These are phyloP conservation scores for Myanophis thanlyinensis DNA, from an alignment of 2,113 vertebrate species.

Conservation along the genomic window DNA sequence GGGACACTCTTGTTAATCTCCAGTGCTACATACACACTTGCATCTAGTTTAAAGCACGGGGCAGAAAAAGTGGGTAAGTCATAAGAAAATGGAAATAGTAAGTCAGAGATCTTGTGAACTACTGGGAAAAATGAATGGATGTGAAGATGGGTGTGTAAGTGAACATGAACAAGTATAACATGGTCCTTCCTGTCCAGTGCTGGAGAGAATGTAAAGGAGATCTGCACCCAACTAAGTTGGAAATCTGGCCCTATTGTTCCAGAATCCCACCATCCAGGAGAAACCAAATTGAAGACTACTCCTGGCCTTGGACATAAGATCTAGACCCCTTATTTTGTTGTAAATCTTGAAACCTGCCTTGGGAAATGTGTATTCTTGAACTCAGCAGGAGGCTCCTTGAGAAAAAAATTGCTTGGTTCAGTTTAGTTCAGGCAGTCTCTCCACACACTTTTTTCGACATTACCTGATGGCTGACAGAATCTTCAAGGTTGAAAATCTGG, in stretches of 20 bases:
- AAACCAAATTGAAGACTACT: constrained; percentile 27
- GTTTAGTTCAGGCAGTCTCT: constrained; percentile 21
- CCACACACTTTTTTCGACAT: not conserved
- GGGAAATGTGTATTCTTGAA: not conserved
- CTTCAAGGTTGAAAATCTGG: not conserved
- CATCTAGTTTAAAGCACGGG: not conserved
- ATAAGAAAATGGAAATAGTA: not conserved
- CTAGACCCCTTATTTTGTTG: constrained; percentile 17
- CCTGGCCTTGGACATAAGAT: constrained; percentile 38
- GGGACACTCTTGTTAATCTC: not conserved
- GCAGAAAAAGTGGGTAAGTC: not conserved
- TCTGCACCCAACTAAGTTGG: constrained; percentile 1
- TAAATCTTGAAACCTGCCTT: not conserved
- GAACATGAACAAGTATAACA: not conserved
- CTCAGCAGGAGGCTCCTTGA: constrained; percentile 19
- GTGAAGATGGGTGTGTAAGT: not conserved
- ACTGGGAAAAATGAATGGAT: no score
- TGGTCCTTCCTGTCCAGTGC: not conserved
- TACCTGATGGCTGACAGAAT: not conserved
- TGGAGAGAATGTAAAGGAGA: not conserved
- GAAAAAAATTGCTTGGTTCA: not conserved
- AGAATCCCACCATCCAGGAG: constrained; percentile 25
- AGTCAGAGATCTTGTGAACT: not conserved
- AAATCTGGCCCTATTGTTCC: constrained; percentile 15
- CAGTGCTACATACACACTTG: not conserved